A percentile compares a stretch with the other conserved stretches of the same genome.
Evolutionary conservation across 2,113 vertebrate species (phyloP).

Genomic region (Oryzias javanicus): DNA sequence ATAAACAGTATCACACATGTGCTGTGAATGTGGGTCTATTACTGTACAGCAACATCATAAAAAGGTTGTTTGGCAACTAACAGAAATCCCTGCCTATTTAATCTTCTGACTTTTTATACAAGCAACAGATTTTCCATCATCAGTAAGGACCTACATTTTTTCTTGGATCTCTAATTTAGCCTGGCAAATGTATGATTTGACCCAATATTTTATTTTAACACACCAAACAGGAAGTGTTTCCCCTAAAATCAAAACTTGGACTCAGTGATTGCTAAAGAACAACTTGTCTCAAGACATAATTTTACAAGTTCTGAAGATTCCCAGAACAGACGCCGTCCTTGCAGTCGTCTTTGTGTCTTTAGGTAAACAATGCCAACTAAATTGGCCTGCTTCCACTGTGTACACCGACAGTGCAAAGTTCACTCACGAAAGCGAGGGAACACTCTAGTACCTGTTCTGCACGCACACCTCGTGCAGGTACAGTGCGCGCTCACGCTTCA

Average conservation of each 20-base stretch:
- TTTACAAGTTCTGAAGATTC: slow-evolving; percentile 26
- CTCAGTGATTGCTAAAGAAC: slow-evolving; percentile 12
- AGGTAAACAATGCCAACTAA: slow-evolving; percentile 48
- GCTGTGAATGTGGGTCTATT: too few relatives aligned
- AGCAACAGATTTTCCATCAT: too few relatives aligned
- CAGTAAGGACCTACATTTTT: too few relatives aligned
- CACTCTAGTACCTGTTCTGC: slow-evolving; percentile 29
- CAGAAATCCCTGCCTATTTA: too few relatives aligned
- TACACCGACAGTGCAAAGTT: slow-evolving; percentile 65
- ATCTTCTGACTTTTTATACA: too few relatives aligned
- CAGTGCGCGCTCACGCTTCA: slow-evolving; percentile 8
- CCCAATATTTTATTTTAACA: not conserved
- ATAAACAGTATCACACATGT: too few relatives aligned
- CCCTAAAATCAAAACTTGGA: slow-evolving; percentile 30
- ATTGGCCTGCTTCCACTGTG: slow-evolving; percentile 39
- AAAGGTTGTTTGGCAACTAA: too few relatives aligned
- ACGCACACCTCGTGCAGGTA: slow-evolving; percentile 36
- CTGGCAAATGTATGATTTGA: too few relatives aligned
- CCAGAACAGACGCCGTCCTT: slow-evolving; percentile 13
- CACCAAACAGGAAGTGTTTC: slow-evolving; percentile 55
- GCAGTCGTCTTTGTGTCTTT: slow-evolving; percentile 17
- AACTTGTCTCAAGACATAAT: slow-evolving; percentile 14
- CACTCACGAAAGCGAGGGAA: slow-evolving; percentile 44
- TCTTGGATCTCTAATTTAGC: too few relatives aligned
- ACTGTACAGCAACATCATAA: too few relatives aligned